Base-by-base conservation (phyloP, 2,797 vertebrate species). In the Poeciliopsis gracilis region DNA sequence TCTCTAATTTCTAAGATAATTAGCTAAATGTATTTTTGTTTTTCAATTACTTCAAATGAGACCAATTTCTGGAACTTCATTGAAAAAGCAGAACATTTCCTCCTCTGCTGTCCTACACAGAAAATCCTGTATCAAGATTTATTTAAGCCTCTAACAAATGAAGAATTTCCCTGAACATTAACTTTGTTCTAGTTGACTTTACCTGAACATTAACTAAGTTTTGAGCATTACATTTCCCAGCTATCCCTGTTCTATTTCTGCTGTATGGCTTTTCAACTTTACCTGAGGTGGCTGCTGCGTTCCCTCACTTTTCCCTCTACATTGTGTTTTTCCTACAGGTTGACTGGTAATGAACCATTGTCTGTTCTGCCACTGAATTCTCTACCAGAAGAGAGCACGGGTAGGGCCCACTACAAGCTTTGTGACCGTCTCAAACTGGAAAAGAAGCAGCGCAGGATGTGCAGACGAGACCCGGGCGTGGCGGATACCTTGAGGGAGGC, bases 341-440 rank as follows among this genome's bases (percentile, higher is more conserved):
- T 99, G 95, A 99, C 98, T 15, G 98, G 98, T 93, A 99, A 97
- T 81, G 98, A 99, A 90, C 98, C 98, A 78, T 94, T 99, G 95
- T 98, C 98, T 93, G 96, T 98, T 95, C 96, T 99, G 92, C 97
- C 98, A 74, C 96, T 99, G 95, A 98, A 96, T 82, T 95, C 96
- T 87, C 96, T 97, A 92, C 95, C 97, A 8, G 98, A 98, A 94
- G 97, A 97, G 92, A 96, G 94, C 1, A 94, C 95, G 2, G 93
- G 95, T 85, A 97, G 97, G 93, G 96, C 97, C 3, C 98, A 99
- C 94, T 98, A 96, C 95, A 99, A 99, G 94, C 96, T 99, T 91
- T 99, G 98, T 5, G 98, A 99, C 95, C 96, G 97, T 78, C 97
- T 99, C 91, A 99, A 99, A 95, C 95, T 99, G 94, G 98, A 99